Evolutionary conservation across 2,888 invertebrate genomes (phyloP).

Genomic region (Augiades crinisus): DNA sequence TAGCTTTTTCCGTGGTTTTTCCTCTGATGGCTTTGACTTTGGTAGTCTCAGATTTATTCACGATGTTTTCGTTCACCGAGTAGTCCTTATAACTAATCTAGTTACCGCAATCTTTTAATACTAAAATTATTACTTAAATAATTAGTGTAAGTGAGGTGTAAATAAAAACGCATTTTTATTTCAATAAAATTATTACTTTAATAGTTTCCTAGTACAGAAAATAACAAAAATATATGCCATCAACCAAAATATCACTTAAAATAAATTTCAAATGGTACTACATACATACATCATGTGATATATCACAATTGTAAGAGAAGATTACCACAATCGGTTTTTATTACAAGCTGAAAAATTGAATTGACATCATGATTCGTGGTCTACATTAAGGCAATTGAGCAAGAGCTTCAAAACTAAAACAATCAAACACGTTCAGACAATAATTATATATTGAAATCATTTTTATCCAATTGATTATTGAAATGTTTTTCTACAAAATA

Average conservation of each 20-base stretch:
- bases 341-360: constrained; percentile 29
- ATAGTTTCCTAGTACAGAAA: constrained; percentile 61
- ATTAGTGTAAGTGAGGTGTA: too few species aligned
- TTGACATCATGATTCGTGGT: constrained; percentile 26
- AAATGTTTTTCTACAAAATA: background rate
- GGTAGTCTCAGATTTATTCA: too few species aligned
- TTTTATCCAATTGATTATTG: background rate
- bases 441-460: background rate
- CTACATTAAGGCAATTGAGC: constrained; percentile 23
- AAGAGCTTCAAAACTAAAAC: constrained; percentile 7
- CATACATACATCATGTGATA: constrained; percentile 40
- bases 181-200: constrained; percentile 62
- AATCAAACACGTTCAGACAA: background rate
- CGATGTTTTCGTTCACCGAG: too few species aligned
- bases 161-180: too few species aligned
- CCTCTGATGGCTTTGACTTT: too few species aligned
- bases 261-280: constrained; percentile 44
- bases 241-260: constrained; percentile 73
- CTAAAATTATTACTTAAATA: too few species aligned
- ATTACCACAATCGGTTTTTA: constrained; percentile 39
- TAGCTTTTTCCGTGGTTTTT: too few species aligned
- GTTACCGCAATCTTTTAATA: too few species aligned
- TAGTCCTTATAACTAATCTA: too few species aligned
- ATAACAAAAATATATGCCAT: constrained; percentile 70
- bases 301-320: constrained; percentile 73